Evolutionary conservation across 2,797 vertebrate genomes (phyloP), one percentile per base, ranked within the genome.

Genomic region (Alosa sapidissima): DNA sequence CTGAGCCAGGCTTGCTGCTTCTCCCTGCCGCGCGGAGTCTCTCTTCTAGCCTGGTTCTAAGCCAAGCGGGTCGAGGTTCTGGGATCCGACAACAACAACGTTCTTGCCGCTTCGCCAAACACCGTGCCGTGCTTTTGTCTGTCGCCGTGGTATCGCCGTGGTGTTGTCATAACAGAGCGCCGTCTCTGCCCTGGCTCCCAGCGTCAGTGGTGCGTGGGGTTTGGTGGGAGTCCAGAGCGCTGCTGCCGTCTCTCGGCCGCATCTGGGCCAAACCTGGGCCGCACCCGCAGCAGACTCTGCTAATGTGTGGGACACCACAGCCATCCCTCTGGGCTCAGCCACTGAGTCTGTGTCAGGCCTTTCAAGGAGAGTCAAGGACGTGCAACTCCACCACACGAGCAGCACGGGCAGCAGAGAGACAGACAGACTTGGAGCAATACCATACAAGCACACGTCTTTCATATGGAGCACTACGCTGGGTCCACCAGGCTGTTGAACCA

Each of bases 81-180:
- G 33, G 36, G 3, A 16, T 33, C 2, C 33, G 65, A 72, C 68
- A 75, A 14, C 55, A 21, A 58, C 10, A 33, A 0, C 65, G 65
- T 13, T 68, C 24, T 28, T 68, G 65, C 65, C 4, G 3, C 68
- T 2, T 14, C 1, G 33, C 33, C 68, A 28, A 13, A 52, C 33
- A 49, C 47, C 19, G 41, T 51, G 62, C 36, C 28, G 81, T 82
- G 41, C 55, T 54, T 55, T 55, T n/a, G 51, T 82, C 68, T 75
- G 68, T 75, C 68, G 81, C 75, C 33, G 33, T 75, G 68, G 68
- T 75, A 75, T 75, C 68, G 36, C 33, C 68, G 41, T 33, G 33
- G 68, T 75, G 68, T 75, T 75, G 68, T 41, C 68, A 75, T 75
- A 75, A 75, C 68, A 75, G 3, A 14, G 68, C 33, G 33, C 33